Conservation (phyloP, 2,888 invertebrate species). For the Myopa testacea region DNA sequence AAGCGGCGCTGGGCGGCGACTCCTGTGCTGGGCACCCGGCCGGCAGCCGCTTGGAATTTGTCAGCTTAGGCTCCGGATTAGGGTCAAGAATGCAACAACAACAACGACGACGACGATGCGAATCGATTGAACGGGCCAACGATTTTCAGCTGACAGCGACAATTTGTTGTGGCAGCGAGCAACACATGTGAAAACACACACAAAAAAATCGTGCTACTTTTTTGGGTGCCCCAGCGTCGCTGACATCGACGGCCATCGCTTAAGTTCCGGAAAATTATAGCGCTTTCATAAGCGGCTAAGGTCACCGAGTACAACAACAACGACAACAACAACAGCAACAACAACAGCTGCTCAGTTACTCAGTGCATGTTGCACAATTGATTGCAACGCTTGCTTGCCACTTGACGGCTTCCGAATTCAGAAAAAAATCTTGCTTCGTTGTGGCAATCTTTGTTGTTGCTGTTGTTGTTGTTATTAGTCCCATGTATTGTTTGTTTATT, state of each 20-base stretch:
- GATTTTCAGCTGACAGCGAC: constrained; percentile 54
- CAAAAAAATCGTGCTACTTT: background rate
- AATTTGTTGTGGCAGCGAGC: background rate
- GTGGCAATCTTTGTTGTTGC: background rate
- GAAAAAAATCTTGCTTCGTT: background rate
- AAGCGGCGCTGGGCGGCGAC: background rate
- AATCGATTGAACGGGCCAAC: constrained; percentile 38
- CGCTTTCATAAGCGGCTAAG: background rate
- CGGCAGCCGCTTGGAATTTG: constrained; percentile 41
- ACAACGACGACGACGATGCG: constrained; percentile 53
- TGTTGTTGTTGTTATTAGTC: constrained; percentile 9
- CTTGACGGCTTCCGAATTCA: constrained; percentile 22
- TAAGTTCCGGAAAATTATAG: background rate
- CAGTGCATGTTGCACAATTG: background rate
- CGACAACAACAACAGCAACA: background rate
- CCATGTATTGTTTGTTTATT: background rate
- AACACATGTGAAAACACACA: background rate
- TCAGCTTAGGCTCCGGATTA: constrained; percentile 58
- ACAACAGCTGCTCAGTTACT: background rate
- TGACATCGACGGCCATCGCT: too few relatives aligned
- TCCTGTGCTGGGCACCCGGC: constrained; percentile 20
- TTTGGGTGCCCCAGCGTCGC: background rate
- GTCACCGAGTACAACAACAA: background rate
- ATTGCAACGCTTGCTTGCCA: background rate
- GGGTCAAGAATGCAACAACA: constrained; percentile 51